Evolutionary conservation across 2,797 vertebrate species (phyloP).

Genomic region (Malacoraja senta): DNA sequence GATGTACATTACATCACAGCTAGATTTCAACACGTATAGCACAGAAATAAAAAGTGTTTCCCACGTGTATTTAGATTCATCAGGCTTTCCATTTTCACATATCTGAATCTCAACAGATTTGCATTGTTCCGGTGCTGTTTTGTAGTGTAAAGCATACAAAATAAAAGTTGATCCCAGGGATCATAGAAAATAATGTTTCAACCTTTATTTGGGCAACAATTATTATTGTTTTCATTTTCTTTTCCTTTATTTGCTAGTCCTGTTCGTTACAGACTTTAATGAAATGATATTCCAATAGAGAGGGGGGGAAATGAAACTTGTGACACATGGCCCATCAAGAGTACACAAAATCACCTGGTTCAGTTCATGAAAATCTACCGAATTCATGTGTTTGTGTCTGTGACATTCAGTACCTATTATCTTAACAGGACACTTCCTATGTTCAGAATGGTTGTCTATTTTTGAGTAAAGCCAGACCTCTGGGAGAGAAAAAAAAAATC

Average conservation of each 20-base stretch:
- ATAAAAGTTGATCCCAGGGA: background rate
- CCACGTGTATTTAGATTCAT: background rate
- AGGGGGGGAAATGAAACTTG: background rate
- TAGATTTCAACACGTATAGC: background rate
- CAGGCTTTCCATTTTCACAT: background rate
- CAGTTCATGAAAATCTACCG: conserved; percentile 26
- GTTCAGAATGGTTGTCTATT: conserved; percentile 87
- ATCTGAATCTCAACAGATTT: background rate
- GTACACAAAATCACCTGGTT: conserved; percentile 26
- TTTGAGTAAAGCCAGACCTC: conserved; percentile 93
- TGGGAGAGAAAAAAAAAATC: conserved; percentile 83
- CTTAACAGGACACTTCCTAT: conserved; percentile 81
- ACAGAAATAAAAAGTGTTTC: background rate
- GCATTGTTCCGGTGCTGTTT: background rate
- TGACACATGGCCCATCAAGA: background rate
- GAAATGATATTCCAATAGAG: background rate
- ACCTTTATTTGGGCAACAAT: background rate
- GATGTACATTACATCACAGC: background rate
- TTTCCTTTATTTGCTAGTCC: background rate
- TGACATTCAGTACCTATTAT: conserved; percentile 70
- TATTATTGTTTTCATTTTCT: background rate
- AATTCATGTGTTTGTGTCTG: conserved; percentile 26
- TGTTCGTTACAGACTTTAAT: background rate
- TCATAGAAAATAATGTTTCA: conserved; percentile 13
- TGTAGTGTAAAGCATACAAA: background rate